Conservation (phyloP, 2,113 vertebrate genomes). For the Baryphthengus martii region DNA sequence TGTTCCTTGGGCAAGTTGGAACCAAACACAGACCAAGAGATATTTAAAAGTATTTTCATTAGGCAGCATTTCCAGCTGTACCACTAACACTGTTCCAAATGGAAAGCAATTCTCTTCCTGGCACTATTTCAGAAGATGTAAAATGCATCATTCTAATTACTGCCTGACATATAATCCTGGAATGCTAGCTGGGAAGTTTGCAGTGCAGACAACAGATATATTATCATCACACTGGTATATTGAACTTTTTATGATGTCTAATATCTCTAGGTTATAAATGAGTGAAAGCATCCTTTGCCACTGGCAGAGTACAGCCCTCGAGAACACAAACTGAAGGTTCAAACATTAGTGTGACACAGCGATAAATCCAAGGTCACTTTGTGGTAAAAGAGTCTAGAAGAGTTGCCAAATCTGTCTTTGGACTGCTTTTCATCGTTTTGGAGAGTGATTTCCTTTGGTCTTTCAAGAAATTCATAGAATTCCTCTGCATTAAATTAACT, state of each 20-base stretch:
- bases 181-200: constrained; percentile 48
- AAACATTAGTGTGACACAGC: not conserved
- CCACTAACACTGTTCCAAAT: constrained; percentile 29
- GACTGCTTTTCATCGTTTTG: not conserved
- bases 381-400: not conserved
- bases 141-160: constrained; percentile 67
- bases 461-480: not conserved
- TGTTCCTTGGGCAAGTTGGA: constrained; percentile 45
- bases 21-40: constrained; percentile 51
- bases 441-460: not conserved
- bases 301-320: not conserved
- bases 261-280: constrained; percentile 36
- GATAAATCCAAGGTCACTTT: not conserved
- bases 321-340: not conserved
- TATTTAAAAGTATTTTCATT: constrained; percentile 70
- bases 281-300: not conserved
- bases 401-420: not conserved
- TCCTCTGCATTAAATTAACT: not conserved
- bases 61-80: constrained; percentile 61
- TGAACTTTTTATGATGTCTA: constrained; percentile 64
- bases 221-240: constrained; percentile 48
- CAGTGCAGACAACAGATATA: constrained; percentile 34
- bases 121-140: constrained; percentile 58
- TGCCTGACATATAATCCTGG: constrained; percentile 45
- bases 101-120: constrained; percentile 67